Conservation (phyloP, 2,888 invertebrate species). For the Melieria picta region DNA sequence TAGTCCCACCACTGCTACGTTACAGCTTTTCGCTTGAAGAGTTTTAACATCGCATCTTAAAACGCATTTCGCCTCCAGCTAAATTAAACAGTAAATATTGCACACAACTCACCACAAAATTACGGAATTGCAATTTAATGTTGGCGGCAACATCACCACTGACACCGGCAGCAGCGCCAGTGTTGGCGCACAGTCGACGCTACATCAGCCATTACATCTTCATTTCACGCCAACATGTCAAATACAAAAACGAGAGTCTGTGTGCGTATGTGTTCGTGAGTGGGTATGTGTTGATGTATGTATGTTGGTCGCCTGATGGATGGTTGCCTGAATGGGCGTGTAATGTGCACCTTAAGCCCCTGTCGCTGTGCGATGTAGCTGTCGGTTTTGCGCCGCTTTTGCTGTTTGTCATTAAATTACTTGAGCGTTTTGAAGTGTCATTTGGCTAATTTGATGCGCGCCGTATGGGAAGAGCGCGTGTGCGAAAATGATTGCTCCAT, state of each 20-base stretch:
- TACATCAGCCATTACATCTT: no score
- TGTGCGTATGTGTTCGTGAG: background rate
- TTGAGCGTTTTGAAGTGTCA: conserved; percentile 13
- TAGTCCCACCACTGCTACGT: background rate
- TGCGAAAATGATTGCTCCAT: no score
- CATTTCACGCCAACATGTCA: no score
- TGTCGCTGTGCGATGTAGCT: no score
- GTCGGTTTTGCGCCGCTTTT: background rate
- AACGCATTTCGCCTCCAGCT: no score
- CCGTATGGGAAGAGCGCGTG: background rate
- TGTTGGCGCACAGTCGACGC: no score
- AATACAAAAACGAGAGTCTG: background rate
- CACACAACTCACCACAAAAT: no score
- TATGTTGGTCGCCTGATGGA: background rate
- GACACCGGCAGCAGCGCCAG: background rate
- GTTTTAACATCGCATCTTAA: no score
- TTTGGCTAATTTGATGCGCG: conserved; percentile 22
- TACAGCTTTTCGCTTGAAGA: no score
- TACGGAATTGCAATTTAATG: background rate
- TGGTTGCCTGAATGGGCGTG: no score
- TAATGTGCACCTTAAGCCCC: no score
- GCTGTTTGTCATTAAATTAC: conserved; percentile 20
- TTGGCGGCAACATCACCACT: background rate
- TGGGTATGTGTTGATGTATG: background rate
- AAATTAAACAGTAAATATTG: no score